A percentile compares a stretch with the other conserved stretches of the same genome.
Conservation (phyloP, 1,140 invertebrate genomes). For the Conus betulinus region DNA sequence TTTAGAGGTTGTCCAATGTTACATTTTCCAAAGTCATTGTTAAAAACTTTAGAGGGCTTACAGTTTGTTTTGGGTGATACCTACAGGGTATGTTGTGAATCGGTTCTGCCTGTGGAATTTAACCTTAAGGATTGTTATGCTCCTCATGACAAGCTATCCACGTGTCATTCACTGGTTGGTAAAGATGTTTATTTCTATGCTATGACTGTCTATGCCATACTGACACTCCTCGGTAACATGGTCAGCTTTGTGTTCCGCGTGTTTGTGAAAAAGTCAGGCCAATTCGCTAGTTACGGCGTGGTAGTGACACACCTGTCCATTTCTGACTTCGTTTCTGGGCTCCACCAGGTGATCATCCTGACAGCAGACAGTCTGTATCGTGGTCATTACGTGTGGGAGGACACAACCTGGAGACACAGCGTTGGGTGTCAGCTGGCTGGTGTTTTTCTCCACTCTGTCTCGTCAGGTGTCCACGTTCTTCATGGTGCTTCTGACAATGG, state of each 20-base stretch:
- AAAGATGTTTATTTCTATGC: slow-evolving; percentile 34
- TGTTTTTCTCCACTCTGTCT: neutral
- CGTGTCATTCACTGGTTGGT: slow-evolving; percentile 49
- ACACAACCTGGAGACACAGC: slow-evolving; percentile 43
- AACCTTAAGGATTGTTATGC: slow-evolving; percentile 43
- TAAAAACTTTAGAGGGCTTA: neutral
- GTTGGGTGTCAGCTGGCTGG: neutral
- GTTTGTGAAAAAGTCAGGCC: neutral
- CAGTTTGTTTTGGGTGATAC: slow-evolving; percentile 37
- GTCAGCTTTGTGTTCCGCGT: slow-evolving; percentile 47
- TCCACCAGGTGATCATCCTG: slow-evolving; percentile 65
- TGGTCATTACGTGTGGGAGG: slow-evolving; percentile 55
- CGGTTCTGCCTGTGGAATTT: slow-evolving; percentile 8
- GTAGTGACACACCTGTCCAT: slow-evolving; percentile 56
- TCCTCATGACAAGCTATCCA: slow-evolving; percentile 45
- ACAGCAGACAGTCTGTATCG: slow-evolving; percentile 56
- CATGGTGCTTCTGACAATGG: neutral
- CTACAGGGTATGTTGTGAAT: slow-evolving; percentile 51
- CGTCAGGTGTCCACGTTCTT: neutral
- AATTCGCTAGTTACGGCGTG: slow-evolving; percentile 33
- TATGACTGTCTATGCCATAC: slow-evolving; percentile 42
- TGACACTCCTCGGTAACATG: slow-evolving; percentile 50
- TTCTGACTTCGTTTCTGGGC: slow-evolving; percentile 64
- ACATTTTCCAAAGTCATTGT: neutral
- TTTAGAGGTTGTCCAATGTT: slow-evolving; percentile 1